Conservation (phyloP, 2,888 invertebrate species). For the Andrena haemorrhoa region DNA sequence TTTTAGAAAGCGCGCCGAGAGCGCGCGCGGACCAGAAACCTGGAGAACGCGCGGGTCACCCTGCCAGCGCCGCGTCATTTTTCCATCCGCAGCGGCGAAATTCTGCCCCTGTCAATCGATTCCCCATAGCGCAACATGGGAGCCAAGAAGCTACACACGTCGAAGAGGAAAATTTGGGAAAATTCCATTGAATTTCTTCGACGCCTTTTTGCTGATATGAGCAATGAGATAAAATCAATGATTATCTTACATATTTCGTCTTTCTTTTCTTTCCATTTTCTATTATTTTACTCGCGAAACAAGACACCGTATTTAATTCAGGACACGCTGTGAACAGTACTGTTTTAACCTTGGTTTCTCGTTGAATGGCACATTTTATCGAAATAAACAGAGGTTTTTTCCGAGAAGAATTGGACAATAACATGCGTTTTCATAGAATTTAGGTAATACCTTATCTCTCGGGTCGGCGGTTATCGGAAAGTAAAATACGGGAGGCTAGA, state of each 20-base stretch:
- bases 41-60: slow-evolving; percentile 26
- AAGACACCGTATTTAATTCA: no score
- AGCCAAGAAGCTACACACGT: no score
- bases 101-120: not conserved
- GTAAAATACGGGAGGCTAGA: slow-evolving; percentile 5
- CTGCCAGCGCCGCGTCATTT: slow-evolving; percentile 26
- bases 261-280: no score
- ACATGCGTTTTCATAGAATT: slow-evolving; percentile 17
- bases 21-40: slow-evolving; percentile 19
- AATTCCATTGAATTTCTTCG: no score
- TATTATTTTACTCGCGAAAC: no score
- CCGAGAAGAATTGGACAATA: not conserved
- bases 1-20: slow-evolving; percentile 75
- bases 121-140: no score
- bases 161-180: no score
- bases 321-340: no score
- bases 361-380: not conserved
- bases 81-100: slow-evolving; percentile 15
- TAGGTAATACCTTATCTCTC: slow-evolving; percentile 41
- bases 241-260: no score
- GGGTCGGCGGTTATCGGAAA: slow-evolving; percentile 20
- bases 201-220: no score
- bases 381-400: not conserved
- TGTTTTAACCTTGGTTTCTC: not conserved
- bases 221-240: no score